phyloP scores from a whole-genome alignment of 1,140 invertebrate genomes.

The Drosophila melanica region DNA sequence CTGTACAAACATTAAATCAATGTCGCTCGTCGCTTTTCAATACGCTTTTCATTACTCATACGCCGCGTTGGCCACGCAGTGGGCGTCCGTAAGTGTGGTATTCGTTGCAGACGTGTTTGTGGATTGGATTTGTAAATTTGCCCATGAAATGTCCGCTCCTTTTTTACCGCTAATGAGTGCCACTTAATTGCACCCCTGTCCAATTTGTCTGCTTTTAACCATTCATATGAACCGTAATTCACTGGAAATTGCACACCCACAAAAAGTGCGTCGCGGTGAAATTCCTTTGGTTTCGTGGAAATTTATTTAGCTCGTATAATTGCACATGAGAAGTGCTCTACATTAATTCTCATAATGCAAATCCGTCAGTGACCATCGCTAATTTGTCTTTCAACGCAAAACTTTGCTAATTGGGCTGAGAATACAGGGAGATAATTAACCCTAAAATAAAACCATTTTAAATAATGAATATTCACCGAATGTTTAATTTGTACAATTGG shows the following conservation, averaged over 20 bases:
- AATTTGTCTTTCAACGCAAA: no score
- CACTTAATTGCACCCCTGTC: background rate
- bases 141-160: constrained; percentile 51
- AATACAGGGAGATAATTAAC: no score
- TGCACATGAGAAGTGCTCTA: background rate
- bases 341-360: background rate
- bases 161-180: constrained; percentile 1
- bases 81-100: constrained; percentile 46
- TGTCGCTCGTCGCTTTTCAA: constrained; percentile 70
- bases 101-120: background rate
- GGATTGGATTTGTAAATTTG: constrained; percentile 11
- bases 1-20: constrained; percentile 70
- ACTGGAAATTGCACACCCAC: constrained; percentile 8
- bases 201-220: constrained; percentile 47
- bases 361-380: no score
- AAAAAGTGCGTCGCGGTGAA: background rate
- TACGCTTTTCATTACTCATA: constrained; percentile 71
- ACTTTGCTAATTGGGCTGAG: no score
- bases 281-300: constrained; percentile 28
- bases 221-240: constrained; percentile 8
- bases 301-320: constrained; percentile 29
- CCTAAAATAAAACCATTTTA: no score
- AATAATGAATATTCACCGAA: no score
- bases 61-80: constrained; percentile 56
- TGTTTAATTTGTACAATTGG: no score